phyloP scores from a whole-genome alignment of 2,888 invertebrate genomes.

The Phrixothrix hirtus region DNA sequence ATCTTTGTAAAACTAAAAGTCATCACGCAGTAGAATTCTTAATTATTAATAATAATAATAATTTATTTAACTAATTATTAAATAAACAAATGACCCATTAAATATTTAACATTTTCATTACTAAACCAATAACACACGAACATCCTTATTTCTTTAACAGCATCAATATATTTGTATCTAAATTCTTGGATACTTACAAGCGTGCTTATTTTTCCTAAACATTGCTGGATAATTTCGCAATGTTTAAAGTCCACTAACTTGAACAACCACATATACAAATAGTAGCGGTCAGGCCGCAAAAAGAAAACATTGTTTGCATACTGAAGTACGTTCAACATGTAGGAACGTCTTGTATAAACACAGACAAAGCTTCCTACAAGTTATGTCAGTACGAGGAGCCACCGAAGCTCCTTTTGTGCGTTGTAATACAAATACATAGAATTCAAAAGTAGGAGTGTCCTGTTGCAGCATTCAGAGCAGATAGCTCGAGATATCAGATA shows the following conservation, averaged over 20 bases:
- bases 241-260: conserved; percentile 4
- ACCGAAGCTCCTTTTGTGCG: conserved; percentile 28
- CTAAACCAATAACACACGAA: too few relatives aligned
- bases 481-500: conserved; percentile 39
- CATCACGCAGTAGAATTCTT: too few relatives aligned
- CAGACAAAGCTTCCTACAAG: conserved; percentile 31
- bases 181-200: too few relatives aligned
- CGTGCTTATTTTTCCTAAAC: too few relatives aligned
- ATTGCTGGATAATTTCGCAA: conserved; percentile 11
- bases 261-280: conserved; percentile 19
- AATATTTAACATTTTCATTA: too few relatives aligned
- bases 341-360: conserved; percentile 32
- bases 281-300: conserved; percentile 22
- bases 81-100: too few relatives aligned
- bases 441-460: conserved; percentile 33
- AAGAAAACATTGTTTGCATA: conserved; percentile 33
- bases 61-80: too few relatives aligned
- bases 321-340: conserved; percentile 30
- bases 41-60: too few relatives aligned
- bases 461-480: conserved; percentile 35
- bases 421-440: conserved; percentile 35
- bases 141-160: too few relatives aligned
- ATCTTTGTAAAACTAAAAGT: too few relatives aligned
- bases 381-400: conserved; percentile 29
- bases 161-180: too few relatives aligned